Evolutionary conservation across 2,113 vertebrate species (phyloP).

Genomic region (Camelus dromedarius): DNA sequence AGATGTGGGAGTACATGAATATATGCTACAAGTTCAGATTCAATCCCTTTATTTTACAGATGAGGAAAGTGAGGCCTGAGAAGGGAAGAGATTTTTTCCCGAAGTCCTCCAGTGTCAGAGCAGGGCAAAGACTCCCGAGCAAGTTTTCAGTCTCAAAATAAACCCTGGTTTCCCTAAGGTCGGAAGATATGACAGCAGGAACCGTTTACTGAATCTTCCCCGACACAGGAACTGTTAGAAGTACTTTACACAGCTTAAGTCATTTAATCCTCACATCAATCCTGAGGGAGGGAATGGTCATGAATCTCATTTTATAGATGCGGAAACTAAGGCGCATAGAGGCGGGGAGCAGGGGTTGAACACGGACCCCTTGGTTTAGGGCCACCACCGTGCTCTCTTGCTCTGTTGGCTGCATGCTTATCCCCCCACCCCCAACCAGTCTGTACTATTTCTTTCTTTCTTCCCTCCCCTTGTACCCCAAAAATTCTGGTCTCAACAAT

Average conservation of each 20-base stretch:
- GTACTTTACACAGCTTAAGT: background rate
- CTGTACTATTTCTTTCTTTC: background rate
- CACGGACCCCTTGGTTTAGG: background rate
- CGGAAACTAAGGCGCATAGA: background rate
- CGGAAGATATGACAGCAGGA: background rate
- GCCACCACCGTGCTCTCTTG: background rate
- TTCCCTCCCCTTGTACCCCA: background rate
- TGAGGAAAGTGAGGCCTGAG: background rate
- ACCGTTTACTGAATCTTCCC: background rate
- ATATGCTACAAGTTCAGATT: background rate
- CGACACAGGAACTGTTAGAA: background rate
- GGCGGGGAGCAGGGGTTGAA: background rate
- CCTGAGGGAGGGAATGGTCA: background rate
- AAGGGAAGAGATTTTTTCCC: background rate
- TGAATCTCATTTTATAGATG: background rate
- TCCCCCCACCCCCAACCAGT: rapidly evolving
- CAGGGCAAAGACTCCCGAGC: background rate
- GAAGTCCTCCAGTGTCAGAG: background rate
- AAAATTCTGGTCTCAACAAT: background rate
- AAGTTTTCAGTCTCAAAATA: background rate
- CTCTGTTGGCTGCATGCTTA: no score
- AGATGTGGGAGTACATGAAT: background rate
- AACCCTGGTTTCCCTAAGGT: background rate
- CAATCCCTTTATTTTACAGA: background rate
- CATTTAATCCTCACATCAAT: background rate